Evolutionary conservation across 2,113 vertebrate species (phyloP), one percentile per base, ranked within the genome.

Genomic region (Paradoxurus hermaphroditus): DNA sequence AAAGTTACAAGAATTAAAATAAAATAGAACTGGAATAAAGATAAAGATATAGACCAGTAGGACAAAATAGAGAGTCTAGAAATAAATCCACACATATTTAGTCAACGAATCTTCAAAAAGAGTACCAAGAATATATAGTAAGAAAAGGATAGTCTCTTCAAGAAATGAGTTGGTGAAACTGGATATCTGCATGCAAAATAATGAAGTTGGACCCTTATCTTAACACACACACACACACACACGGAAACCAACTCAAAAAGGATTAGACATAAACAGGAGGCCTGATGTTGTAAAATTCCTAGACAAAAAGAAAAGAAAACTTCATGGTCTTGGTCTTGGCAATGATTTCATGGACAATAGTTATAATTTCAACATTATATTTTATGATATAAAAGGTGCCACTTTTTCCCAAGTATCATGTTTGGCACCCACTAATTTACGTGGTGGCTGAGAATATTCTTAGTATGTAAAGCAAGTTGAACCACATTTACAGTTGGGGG

Each of bases 1-100:
- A 89, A 82, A 82, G 53, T 88, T 82, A 49, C 65, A 94, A 41
- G 72, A 72, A 89, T 34, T 89, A 81, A 86, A 84, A 90, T 59
- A 81, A 39, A 62, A 18, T 88, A 41, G 39, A n/a, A 59, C 29
- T 70, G 21, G 31, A 63, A 88, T 81, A 70, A 79, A 81, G 39
- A 68, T 31, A 95, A 79, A 79, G 19, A 78, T 67, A 67, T 68
- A 86, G n/a, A 51, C 11, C 15, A 51, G 31, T 49, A 31, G 14
- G 14, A 86, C 82, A 91, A 68, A 79, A 68, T 29, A 59, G 27
- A 70, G 18, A 89, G 2, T 36, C 41, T 39, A 72, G 51, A 70
- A 95, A 91, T 62, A 79, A 94, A 79, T 63, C 34, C 39, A 79
- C 15, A 86, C 7, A 62, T 39, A 59, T 39, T 67, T 46, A 36